A percentile compares a stretch with the other conserved stretches of the same genome.
Evolutionary conservation across 2,113 vertebrate genomes (phyloP).

Genomic region (Podarcis muralis): DNA sequence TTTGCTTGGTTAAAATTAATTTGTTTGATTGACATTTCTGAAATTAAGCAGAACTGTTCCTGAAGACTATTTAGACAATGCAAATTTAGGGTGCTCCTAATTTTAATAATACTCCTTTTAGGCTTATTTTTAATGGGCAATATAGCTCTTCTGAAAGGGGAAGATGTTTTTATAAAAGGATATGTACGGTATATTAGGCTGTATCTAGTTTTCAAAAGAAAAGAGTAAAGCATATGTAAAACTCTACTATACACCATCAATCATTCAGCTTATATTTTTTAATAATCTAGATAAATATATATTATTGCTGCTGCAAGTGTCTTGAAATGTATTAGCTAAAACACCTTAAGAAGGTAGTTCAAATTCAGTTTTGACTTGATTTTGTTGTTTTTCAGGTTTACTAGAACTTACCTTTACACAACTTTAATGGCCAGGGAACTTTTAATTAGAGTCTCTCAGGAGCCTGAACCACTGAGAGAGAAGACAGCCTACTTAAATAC

Average conservation of each 20-base stretch:
- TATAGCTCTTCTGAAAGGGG: neutral
- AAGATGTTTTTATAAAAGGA: neutral
- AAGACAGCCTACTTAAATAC: neutral
- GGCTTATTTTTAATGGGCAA: neutral
- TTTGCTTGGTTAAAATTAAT: neutral
- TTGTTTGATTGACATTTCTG: neutral
- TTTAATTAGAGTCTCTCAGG: neutral
- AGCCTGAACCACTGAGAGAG: neutral
- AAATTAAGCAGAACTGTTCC: neutral
- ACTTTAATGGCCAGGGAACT: neutral
- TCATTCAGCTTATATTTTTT: neutral
- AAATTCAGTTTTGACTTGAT: neutral
- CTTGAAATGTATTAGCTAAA: neutral
- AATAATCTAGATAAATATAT: neutral
- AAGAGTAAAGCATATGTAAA: neutral
- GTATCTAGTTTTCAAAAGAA: neutral
- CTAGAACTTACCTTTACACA: neutral
- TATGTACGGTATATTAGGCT: neutral
- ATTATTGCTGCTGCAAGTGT: neutral
- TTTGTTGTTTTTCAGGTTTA: neutral
- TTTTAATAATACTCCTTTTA: neutral
- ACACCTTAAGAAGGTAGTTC: neutral
- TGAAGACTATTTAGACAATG: neutral
- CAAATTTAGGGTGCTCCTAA: neutral
- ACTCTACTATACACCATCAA: neutral